A percentile compares a stretch with the other conserved stretches of the same genome.
phyloP scores from a whole-genome alignment of 1,140 invertebrate genomes.

The Apis florea region DNA sequence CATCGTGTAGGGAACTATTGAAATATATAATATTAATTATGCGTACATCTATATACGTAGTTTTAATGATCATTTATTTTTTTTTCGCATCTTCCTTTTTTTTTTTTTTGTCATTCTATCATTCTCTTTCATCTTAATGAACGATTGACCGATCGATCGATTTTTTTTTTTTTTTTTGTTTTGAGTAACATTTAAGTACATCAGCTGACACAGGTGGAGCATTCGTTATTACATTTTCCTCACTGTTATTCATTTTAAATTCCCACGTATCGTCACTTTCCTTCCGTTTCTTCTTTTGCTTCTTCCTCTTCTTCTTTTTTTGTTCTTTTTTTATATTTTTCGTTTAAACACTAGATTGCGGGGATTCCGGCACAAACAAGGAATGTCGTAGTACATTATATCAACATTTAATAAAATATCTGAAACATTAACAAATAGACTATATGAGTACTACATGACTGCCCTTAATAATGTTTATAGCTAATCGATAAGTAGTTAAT shows the following conservation, averaged over 20 bases:
- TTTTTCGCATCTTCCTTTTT: not conserved
- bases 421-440: constrained; percentile 80
- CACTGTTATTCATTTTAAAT: not conserved
- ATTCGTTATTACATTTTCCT: constrained; percentile 37
- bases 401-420: constrained; percentile 80
- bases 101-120: not conserved
- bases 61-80: constrained; percentile 30
- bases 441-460: constrained; percentile 77
- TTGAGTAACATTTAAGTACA: constrained; percentile 50
- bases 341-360: constrained; percentile 66
- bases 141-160: constrained; percentile 57
- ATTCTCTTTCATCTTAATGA: constrained; percentile 44
- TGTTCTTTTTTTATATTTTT: constrained; percentile 15
- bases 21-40: constrained; percentile 48
- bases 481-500: constrained; percentile 68
- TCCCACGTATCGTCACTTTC: not conserved
- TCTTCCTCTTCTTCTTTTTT: not conserved
- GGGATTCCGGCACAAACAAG: constrained; percentile 72
- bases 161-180: constrained; percentile 22
- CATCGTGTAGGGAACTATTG: constrained; percentile 58
- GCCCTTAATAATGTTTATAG: constrained; percentile 68
- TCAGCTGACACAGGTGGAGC: constrained; percentile 69
- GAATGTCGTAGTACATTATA: constrained; percentile 79
- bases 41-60: constrained; percentile 46
- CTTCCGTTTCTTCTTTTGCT: not conserved